phyloP scores from a whole-genome alignment of 2,797 vertebrate species.

The Sorex maritimensis region DNA sequence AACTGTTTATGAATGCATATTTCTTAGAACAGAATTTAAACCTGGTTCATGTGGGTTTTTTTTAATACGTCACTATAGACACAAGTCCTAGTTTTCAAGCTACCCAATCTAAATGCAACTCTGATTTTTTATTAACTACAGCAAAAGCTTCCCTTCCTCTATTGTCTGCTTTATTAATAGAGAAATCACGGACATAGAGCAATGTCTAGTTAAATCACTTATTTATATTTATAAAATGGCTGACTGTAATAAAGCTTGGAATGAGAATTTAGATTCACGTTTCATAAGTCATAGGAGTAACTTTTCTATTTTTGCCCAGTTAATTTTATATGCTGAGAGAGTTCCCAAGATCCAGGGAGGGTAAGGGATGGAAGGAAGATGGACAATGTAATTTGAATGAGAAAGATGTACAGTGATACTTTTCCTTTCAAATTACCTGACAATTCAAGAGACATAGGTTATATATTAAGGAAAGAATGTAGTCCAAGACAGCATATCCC shows the following conservation, averaged over 20 bases:
- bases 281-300: slow-evolving; percentile 27
- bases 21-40: background rate
- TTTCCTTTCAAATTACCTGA: slow-evolving; percentile 88
- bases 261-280: slow-evolving; percentile 31
- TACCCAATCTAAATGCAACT: background rate
- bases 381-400: slow-evolving; percentile 87
- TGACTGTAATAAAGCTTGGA: background rate
- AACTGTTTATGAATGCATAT: background rate
- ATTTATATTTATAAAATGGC: slow-evolving; percentile 50
- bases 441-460: slow-evolving; percentile 84
- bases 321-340: slow-evolving; percentile 82
- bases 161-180: background rate
- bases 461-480: slow-evolving; percentile 84
- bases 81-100: background rate
- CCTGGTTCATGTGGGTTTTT: background rate
- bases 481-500: slow-evolving; percentile 76
- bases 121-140: background rate
- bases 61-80: background rate
- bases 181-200: background rate
- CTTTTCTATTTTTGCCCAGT: slow-evolving; percentile 57
- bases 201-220: slow-evolving; percentile 33
- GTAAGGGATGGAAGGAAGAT: slow-evolving; percentile 76
- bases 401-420: slow-evolving; percentile 84
- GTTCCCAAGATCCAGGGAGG: slow-evolving; percentile 68
- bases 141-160: background rate